Evolutionary conservation across 2,888 invertebrate genomes (phyloP), one percentile per base, ranked within the genome.

Genomic region (Vannuccia rotundouncinata): DNA sequence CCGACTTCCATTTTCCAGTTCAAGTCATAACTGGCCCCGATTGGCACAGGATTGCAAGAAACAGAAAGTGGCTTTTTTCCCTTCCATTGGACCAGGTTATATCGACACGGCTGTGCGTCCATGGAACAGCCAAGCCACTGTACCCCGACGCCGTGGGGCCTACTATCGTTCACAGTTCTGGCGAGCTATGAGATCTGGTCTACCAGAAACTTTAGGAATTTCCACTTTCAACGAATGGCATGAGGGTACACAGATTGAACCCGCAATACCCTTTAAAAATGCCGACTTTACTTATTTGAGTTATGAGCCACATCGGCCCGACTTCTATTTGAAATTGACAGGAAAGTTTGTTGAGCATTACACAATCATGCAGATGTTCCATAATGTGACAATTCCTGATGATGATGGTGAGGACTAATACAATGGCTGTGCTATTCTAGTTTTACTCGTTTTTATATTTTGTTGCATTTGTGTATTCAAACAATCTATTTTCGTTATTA

Each of bases 141-240:
- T 90, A 82, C 88, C 89, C 80, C 86, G 91, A 76, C 85, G 90
- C 22, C 89, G 90, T 81, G 91, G 78, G 1, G 1, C 31, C 31
- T 78, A n/a, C 25, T 78, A 27, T 29, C 29, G 90, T 81, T 90
- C 90, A 0, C 90, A 90, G 0, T 92, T 92, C 90, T 88, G 90
- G 78, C 90, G 90, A 45, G 92, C 92, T 0, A 86, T 92, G 13
- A 88, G 89, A 2, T 89, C 90, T 74, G 89, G 89, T 28, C 90
- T 91, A 10, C 88, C 89, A 79, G 89, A 91, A 5, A 17, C 17
- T 79, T 88, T 92, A 22, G 91, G 91, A 10, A 90, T 92, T 80
- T 92, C 92, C 60, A 92, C 92, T 81, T 92, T 92, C 85, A 92
- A 92, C 85, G 92, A 92, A 85, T 92, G 92, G 92, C 91, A 91